Conservation (phyloP, 2,113 vertebrate species). For the Petroica traversi region DNA sequence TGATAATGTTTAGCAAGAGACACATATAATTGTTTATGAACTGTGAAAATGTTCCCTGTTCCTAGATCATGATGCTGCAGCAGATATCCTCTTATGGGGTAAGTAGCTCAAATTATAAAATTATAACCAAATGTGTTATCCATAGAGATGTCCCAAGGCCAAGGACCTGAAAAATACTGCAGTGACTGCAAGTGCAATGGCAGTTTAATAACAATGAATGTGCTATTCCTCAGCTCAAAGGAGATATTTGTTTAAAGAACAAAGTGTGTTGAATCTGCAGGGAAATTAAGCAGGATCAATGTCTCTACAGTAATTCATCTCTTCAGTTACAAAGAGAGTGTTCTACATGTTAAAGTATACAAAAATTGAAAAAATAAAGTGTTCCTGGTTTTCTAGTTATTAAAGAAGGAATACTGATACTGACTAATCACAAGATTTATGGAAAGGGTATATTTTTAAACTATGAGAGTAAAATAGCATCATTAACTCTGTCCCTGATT, state of each 20-base stretch:
- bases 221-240: neutral
- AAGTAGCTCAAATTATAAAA: neutral
- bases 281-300: slow-evolving; percentile 9
- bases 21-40: neutral
- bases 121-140: neutral
- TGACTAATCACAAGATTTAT: neutral
- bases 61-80: neutral
- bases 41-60: neutral
- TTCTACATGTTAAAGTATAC: neutral
- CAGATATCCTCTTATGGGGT: neutral
- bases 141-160: neutral
- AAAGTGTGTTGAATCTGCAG: neutral
- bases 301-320: neutral
- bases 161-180: neutral
- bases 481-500: neutral
- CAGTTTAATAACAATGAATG: neutral
- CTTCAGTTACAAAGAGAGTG: neutral
- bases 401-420: neutral
- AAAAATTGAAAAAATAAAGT: neutral
- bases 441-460: neutral
- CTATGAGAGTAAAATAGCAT: neutral
- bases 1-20: neutral
- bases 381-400: neutral
- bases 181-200: neutral
- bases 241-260: slow-evolving; percentile 19